A percentile compares a stretch with the other conserved stretches of the same genome.
Conservation (phyloP, 2,888 invertebrate species). For the Dorcus parallelipipedus region DNA sequence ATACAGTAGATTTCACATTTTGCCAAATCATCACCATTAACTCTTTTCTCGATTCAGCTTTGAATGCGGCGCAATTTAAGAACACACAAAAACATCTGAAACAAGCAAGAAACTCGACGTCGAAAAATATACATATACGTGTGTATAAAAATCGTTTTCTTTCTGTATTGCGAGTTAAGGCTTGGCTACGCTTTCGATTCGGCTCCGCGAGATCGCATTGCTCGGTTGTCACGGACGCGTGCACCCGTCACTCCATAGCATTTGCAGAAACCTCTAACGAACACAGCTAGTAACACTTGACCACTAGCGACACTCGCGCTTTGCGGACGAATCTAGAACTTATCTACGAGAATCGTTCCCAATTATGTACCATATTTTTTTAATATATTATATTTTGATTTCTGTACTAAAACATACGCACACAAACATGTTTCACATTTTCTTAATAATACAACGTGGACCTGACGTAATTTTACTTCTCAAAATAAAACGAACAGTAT, state of each 20-base stretch:
- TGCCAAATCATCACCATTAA: too few relatives aligned
- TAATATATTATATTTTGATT: conserved; percentile 45
- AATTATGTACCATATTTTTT: conserved; percentile 39
- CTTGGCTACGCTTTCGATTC: conserved; percentile 24
- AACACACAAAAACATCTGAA: too few relatives aligned
- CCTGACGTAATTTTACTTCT: conserved; percentile 28
- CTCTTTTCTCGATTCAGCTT: too few relatives aligned
- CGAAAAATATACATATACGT: conserved; percentile 26
- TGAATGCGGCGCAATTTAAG: too few relatives aligned
- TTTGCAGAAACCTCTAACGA: conserved; percentile 47
- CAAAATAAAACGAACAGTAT: neutral
- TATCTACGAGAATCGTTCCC: conserved; percentile 46
- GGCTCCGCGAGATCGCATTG: too few relatives aligned
- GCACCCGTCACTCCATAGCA: conserved; percentile 29
- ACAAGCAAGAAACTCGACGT: conserved; percentile 12
- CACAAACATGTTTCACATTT: conserved; percentile 46
- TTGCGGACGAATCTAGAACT: conserved; percentile 47
- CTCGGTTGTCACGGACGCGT: conserved; percentile 14
- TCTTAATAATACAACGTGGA: conserved; percentile 41
- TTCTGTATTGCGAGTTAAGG: conserved; percentile 40
- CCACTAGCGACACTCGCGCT: conserved; percentile 46
- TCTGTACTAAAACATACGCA: conserved; percentile 50
- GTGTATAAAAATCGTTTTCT: conserved; percentile 1
- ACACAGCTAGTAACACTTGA: conserved; percentile 49
- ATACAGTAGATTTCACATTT: too few relatives aligned